These are phyloP conservation scores for Bradypus variegatus DNA, from an alignment of 2,797 vertebrate genomes.

Conservation along the genomic window DNA sequence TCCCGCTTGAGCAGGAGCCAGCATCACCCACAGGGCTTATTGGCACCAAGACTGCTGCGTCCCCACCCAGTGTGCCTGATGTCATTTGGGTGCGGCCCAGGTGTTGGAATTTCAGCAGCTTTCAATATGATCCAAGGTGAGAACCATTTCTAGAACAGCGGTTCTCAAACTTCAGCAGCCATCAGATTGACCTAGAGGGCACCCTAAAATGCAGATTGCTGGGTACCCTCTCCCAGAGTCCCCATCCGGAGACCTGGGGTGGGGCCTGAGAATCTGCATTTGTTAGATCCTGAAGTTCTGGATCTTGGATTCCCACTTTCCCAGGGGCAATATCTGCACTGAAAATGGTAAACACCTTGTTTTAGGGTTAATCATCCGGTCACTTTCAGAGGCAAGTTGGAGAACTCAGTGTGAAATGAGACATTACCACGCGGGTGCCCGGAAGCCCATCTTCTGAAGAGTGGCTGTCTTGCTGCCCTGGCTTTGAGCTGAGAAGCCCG, in stretches of 20 bases:
- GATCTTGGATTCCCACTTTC: background rate
- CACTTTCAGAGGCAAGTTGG: background rate
- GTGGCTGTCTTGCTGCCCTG: fast-evolving
- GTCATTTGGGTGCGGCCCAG: background rate
- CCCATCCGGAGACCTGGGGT: background rate
- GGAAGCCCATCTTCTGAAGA: background rate
- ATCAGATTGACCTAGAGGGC: background rate
- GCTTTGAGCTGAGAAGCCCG: background rate
- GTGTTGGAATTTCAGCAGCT: background rate
- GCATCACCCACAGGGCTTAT: background rate
- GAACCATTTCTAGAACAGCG: background rate
- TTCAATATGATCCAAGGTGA: background rate
- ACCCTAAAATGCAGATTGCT: background rate
- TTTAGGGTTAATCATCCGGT: background rate
- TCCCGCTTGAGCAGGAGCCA: background rate
- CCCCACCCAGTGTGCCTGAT: background rate
- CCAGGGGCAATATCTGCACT: background rate
- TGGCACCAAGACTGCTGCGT: background rate
- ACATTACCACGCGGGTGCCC: too few species aligned
- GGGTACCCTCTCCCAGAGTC: background rate
- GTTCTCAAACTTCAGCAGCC: background rate
- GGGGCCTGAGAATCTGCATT: background rate
- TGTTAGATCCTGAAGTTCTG: background rate
- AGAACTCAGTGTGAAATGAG: background rate
- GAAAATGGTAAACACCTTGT: background rate